phyloP scores from a whole-genome alignment of 1,140 invertebrate species.

The Solen grandis region DNA sequence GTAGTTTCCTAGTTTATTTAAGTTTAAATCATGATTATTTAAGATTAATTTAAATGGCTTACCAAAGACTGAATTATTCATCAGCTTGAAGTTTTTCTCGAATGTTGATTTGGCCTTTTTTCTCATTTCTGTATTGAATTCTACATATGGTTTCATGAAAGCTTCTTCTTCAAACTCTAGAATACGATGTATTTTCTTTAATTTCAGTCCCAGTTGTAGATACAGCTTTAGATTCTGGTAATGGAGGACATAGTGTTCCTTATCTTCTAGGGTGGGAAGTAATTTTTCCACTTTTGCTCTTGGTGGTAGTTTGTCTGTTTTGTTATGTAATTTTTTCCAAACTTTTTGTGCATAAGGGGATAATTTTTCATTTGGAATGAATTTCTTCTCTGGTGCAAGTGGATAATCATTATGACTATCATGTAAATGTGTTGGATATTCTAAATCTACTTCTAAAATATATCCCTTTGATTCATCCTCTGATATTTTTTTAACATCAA shows the following conservation, averaged over 20 bases:
- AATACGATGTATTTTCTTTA: too few species aligned
- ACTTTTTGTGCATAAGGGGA: conserved; percentile 45
- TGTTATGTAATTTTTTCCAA: conserved; percentile 48
- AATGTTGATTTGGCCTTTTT: conserved; percentile 78
- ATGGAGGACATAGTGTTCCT: too few species aligned
- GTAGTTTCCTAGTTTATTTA: too few species aligned
- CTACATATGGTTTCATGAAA: conserved; percentile 61
- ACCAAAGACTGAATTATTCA: conserved; percentile 28
- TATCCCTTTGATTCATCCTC: conserved; percentile 78
- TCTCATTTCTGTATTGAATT: conserved; percentile 60
- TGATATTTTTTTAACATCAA: conserved; percentile 71
- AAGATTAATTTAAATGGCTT: conserved; percentile 6
- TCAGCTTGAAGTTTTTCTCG: conserved; percentile 73
- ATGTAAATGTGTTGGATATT: too few species aligned
- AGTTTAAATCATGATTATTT: too few species aligned
- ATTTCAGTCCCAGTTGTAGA: conserved; percentile 45
- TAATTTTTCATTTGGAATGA: too few species aligned
- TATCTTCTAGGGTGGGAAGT: too few species aligned
- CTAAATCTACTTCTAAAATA: too few species aligned
- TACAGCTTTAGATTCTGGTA: conserved; percentile 52
- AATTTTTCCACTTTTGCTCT: conserved; percentile 47
- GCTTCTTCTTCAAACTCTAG: too few species aligned
- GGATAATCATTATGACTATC: too few species aligned
- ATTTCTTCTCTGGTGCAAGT: too few species aligned
- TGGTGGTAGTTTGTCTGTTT: conserved; percentile 1